Base-by-base conservation (phyloP, 2,113 vertebrate genomes). In the Anoplopoma fimbria region DNA sequence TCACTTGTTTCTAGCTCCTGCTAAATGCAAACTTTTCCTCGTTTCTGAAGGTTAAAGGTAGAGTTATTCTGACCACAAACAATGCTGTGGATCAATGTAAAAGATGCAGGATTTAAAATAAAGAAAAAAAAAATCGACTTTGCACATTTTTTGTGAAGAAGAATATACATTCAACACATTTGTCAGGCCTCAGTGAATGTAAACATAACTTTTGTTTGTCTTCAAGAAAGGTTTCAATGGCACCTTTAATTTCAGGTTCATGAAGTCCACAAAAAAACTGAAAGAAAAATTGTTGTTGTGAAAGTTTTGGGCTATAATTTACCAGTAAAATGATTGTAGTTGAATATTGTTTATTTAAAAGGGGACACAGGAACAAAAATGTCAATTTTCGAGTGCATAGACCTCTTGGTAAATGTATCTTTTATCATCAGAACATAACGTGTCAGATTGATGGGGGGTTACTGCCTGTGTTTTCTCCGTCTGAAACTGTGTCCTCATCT, bases 401-500 rank as follows among this genome's bases (percentile, higher is more conserved):
- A 58, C 58, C 55, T 81, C 25, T 9, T 33, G 31, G 27, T 49
- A 10, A 67, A 27, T 65, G 68, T 33, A 36, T 55, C 15, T 42
- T 10, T 10, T 47, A 33, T 49, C 14, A 47, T 55, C 29, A 49
- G 62, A 85, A 55, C 40, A 15, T 7, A 29, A 36, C n/a, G 19
- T 55, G 42, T 77, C 31, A 38, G 27, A 77, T 13, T 76, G 67
- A 86, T 33, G 60, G 53, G 45, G 69, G 65, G 45, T 71, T 47
- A 40, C 33, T 38, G 72, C 45, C 25, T n/a, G 65, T 19, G 63
- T 19, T 40, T 40, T 47, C 58, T 77, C 57, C 6, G 13, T 63
- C 40, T 62, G 21, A 49, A 62, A 45, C 33, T 0, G 42, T 47
- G 79, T 80, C 73, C 67, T 87, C 75, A 72, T 85, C 36, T 58